These are phyloP conservation scores for Ormyrus labotus DNA, from an alignment of 2,888 invertebrate genomes.

Conservation along the genomic window DNA sequence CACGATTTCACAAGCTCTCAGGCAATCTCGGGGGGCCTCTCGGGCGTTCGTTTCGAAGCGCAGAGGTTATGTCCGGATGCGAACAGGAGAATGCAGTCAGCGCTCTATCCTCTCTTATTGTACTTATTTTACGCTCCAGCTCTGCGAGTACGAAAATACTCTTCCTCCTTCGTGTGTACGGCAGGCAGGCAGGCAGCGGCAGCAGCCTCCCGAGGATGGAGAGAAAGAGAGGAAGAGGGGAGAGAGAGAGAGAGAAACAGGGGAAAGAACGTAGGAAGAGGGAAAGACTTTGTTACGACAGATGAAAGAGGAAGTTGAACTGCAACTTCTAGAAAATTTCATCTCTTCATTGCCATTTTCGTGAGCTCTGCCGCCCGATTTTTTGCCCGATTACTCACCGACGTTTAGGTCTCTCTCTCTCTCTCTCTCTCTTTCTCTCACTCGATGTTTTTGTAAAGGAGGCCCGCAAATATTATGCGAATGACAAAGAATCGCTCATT, in stretches of 20 bases:
- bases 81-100: neutral
- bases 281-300: neutral
- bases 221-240: neutral
- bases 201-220: neutral
- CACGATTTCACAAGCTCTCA: no score
- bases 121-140: slow-evolving; percentile 7
- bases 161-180: slow-evolving; percentile 3
- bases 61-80: neutral
- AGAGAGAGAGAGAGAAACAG: neutral
- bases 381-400: no score
- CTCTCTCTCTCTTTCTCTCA: no score
- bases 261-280: neutral
- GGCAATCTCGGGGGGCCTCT: no score
- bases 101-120: neutral
- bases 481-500: no score
- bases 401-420: no score
- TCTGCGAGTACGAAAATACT: slow-evolving; percentile 17
- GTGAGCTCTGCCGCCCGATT: no score
- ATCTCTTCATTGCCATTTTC: no score
- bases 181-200: neutral
- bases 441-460: no score
- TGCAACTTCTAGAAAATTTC: no score
- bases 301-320: neutral
- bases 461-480: no score
- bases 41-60: neutral